Evolutionary conservation across 2,888 invertebrate species (phyloP).

Genomic region (Tuberolachnus salignus): DNA sequence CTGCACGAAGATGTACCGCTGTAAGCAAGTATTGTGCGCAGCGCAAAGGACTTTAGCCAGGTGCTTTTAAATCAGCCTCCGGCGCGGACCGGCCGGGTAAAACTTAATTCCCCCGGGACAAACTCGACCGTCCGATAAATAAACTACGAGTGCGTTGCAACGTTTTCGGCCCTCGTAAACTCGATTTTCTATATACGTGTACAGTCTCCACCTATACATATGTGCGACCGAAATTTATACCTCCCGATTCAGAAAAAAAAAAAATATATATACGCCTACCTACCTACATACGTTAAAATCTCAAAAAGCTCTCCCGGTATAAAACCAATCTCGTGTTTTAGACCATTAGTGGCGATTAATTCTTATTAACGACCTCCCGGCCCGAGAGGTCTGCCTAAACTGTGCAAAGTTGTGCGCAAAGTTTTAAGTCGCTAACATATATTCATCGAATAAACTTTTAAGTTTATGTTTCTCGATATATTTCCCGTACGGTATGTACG

Average conservation of each 20-base stretch:
- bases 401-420: background rate
- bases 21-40: constrained; percentile 24
- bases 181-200: constrained; percentile 30
- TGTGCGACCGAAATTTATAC: constrained; percentile 41
- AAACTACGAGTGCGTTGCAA: constrained; percentile 24
- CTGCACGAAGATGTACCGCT: background rate
- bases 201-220: constrained; percentile 5
- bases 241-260: constrained; percentile 20
- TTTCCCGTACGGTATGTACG: too few relatives aligned
- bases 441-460: constrained; percentile 42
- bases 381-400: constrained; percentile 26
- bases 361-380: constrained; percentile 44
- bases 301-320: constrained; percentile 41
- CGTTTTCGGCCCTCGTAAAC: constrained; percentile 38
- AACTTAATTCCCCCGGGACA: constrained; percentile 33
- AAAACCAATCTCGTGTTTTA: constrained; percentile 42
- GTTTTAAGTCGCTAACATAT: constrained; percentile 26
- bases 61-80: constrained; percentile 54
- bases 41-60: constrained; percentile 24
- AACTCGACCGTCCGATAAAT: constrained; percentile 56
- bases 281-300: background rate
- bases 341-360: constrained; percentile 43
- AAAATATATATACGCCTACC: too few relatives aligned
- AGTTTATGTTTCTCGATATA: constrained; percentile 21
- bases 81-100: constrained; percentile 35